Evolutionary conservation across 35 echinoderm and acorn worm genomes (phyloP), one percentile per base, ranked within the genome.

Genomic region (Apostichopus japonicus): DNA sequence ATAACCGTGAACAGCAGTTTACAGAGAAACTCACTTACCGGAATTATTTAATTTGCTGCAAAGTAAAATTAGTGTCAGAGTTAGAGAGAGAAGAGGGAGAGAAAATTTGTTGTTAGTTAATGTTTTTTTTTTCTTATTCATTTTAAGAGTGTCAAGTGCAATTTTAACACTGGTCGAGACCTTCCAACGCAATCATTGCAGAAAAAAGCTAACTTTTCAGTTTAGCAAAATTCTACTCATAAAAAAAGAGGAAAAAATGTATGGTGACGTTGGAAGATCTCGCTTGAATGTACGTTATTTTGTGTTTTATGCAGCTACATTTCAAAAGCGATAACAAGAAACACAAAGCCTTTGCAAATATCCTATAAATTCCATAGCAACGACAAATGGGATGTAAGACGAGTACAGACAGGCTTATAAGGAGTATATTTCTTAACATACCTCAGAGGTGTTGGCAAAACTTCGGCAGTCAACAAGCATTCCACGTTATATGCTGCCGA

Each of bases 401-500:
- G 57, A 10, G 13, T 13, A 61, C 57, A 61, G 57, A 61, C 57
- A 13, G 7, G 13, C 57, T 61, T 8, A 10, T 61, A 5, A 13
- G 8, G 13, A 61, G 57, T 61, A 44, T 44, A 44, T 44, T 44
- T 44, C 33, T 44, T 44, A 67, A 21, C 72, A 79, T 91, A 91
- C 90, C 90, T 91, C 1, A 91, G 55, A 25, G 90, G 77, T 6
- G 76, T 91, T 24, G 90, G 90, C 14, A 91, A 58, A 22, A 91
- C 54, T 21, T 91, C 90, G 56, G 72, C 71, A 23, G 90, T 91
- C 5, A 91, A 58, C 21, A 91, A 73, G 55, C 77, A 91, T 53
- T 77, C 77, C 13, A 91, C 61, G 52, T 91, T 78, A 53, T 78
- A 91, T 8, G 90, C 90, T 53, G 90, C 90, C 24, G 90, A 91